A percentile compares a stretch with the other conserved stretches of the same genome.
Conservation (phyloP, 1,140 invertebrate species). For the Aphelenchoides besseyi region DNA sequence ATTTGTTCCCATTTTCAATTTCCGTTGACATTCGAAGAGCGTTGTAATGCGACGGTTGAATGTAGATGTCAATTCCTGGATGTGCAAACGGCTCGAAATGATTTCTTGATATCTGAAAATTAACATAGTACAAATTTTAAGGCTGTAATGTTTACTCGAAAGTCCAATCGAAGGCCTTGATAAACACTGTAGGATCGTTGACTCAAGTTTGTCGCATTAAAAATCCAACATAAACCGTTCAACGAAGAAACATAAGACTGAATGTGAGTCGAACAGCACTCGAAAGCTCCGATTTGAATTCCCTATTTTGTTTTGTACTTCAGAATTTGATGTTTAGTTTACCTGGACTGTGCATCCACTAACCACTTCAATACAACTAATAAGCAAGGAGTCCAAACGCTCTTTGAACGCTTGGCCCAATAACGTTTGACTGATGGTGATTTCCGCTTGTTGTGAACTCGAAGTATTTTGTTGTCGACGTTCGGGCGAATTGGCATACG, state of each 20-base stretch:
- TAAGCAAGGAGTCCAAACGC: constrained; percentile 25
- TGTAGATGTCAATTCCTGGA: constrained; percentile 28
- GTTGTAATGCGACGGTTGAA: constrained; percentile 21
- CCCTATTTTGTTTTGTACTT: no score
- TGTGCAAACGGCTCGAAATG: constrained; percentile 21
- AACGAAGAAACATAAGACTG: constrained; percentile 7
- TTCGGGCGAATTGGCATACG: constrained; percentile 1
- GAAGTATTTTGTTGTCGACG: constrained; percentile 1
- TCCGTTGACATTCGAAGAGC: constrained; percentile 23
- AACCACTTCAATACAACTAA: constrained; percentile 28
- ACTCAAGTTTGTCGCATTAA: constrained; percentile 8
- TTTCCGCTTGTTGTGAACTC: constrained; percentile 8
- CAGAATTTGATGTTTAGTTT: neutral
- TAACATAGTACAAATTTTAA: neutral
- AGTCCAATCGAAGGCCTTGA: constrained; percentile 17
- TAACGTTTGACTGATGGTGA: constrained; percentile 28
- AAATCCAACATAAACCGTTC: constrained; percentile 8
- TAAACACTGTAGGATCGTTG: neutral
- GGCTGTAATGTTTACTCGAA: neutral
- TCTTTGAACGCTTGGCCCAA: constrained; percentile 31
- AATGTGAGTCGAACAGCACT: constrained; percentile 24
- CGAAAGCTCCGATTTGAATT: constrained; percentile 21
- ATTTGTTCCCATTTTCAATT: neutral
- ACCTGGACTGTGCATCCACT: constrained; percentile 2
- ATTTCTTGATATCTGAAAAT: constrained; percentile 31